A percentile compares a stretch with the other conserved stretches of the same genome.
These are phyloP conservation scores for Ennomos fuscantarius DNA, from an alignment of 2,888 invertebrate genomes.

Conservation along the genomic window DNA sequence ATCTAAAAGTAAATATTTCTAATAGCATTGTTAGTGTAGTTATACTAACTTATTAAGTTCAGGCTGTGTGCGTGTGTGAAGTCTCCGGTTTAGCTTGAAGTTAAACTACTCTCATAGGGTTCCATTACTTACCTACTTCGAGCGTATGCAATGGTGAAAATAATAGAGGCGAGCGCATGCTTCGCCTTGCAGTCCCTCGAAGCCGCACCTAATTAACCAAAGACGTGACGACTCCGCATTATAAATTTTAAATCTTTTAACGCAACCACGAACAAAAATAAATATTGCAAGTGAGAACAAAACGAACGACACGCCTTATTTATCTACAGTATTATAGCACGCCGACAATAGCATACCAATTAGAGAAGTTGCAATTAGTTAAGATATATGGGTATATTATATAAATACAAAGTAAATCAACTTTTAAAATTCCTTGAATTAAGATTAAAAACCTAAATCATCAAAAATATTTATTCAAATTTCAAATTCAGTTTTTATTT, in stretches of 20 bases:
- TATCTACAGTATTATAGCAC: conserved; percentile 38
- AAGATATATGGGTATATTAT: conserved; percentile 10
- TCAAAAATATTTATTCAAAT: too few relatives aligned
- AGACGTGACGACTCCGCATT: conserved; percentile 74
- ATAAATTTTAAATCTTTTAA: conserved; percentile 76
- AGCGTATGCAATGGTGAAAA: conserved; percentile 58
- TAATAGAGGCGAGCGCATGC: conserved; percentile 65
- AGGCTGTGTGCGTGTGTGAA: not conserved
- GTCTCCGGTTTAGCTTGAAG: not conserved
- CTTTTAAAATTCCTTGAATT: too few relatives aligned
- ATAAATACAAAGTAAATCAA: too few relatives aligned
- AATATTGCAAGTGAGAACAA: conserved; percentile 52
- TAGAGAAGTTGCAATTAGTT: conserved; percentile 30
- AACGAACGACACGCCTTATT: conserved; percentile 37
- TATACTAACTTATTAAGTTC: too few relatives aligned
- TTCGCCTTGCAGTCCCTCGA: conserved; percentile 45
- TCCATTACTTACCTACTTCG: conserved; percentile 32
- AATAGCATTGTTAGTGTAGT: too few relatives aligned
- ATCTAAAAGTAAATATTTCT: too few relatives aligned
- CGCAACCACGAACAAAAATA: conserved; percentile 57
- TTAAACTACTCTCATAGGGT: conserved; percentile 1
- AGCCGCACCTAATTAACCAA: conserved; percentile 76
- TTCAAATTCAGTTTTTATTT: too few relatives aligned
- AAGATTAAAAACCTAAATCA: too few relatives aligned
- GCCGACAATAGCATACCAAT: conserved; percentile 41